A percentile compares a stretch with the other conserved stretches of the same genome.
phyloP scores from a whole-genome alignment of 2,797 vertebrate genomes.

The Acanthurus tractus region DNA sequence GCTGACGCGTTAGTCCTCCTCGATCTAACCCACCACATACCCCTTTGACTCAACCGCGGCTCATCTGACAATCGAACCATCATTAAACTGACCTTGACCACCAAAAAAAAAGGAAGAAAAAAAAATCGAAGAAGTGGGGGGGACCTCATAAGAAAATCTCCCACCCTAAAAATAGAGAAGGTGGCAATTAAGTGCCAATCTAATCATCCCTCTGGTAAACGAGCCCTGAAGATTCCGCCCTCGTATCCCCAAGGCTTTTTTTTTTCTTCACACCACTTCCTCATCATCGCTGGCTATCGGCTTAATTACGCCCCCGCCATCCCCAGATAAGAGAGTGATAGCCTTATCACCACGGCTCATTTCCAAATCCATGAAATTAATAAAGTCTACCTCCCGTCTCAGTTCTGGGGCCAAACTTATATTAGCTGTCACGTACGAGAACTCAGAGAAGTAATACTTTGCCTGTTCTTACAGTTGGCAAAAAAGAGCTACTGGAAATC shows the following conservation, averaged over 20 bases:
- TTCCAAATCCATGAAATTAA: conserved; percentile 86
- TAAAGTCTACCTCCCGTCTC: conserved; percentile 81
- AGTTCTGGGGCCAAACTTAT: conserved; percentile 74
- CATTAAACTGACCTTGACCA: conserved; percentile 76
- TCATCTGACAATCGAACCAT: conserved; percentile 57
- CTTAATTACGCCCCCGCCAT: conserved; percentile 83
- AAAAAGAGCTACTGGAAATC: conserved; percentile 50
- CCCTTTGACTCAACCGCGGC: conserved; percentile 56
- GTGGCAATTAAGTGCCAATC: conserved; percentile 83
- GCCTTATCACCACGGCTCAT: conserved; percentile 85
- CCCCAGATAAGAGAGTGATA: conserved; percentile 82
- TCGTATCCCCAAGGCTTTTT: conserved; percentile 72
- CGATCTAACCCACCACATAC: conserved; percentile 38
- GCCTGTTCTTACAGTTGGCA: conserved; percentile 39
- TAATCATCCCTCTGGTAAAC: conserved; percentile 82
- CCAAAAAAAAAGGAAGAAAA: neutral
- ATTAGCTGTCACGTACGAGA: conserved; percentile 69
- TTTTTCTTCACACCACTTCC: conserved; percentile 72
- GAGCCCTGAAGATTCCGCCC: conserved; percentile 80
- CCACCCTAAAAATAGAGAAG: conserved; percentile 81
- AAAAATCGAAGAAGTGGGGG: conserved; percentile 34
- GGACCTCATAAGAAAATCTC: conserved; percentile 57
- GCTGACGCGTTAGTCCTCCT: conserved; percentile 15
- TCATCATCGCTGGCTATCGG: conserved; percentile 82
- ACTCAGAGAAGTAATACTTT: conserved; percentile 54